Percentiles rank a stretch among this genome's conserved stretches.
These are phyloP conservation scores for Oreohelix idahoensis DNA, from an alignment of 1,140 invertebrate genomes.

Conservation along the genomic window DNA sequence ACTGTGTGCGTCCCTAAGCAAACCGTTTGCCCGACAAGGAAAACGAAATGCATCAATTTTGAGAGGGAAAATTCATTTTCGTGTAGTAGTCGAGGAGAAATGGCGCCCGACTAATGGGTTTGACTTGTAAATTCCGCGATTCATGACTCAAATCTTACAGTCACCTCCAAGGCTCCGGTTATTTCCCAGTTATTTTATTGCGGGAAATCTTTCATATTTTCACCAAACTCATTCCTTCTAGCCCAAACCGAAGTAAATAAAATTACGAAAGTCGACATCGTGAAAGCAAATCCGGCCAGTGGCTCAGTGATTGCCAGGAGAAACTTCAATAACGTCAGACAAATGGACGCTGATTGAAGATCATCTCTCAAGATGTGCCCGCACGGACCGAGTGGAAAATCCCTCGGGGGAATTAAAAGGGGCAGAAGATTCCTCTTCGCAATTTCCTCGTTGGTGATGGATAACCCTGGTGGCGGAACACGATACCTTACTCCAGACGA, in stretches of 20 bases:
- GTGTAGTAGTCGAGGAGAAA: not conserved
- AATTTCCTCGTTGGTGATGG: constrained; percentile 11
- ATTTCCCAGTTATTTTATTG: constrained; percentile 7
- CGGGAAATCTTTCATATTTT: constrained; percentile 8
- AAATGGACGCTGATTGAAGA: constrained; percentile 30
- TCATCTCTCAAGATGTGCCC: constrained; percentile 26
- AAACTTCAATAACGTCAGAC: constrained; percentile 25
- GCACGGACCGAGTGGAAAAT: not conserved
- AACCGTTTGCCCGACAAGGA: not conserved
- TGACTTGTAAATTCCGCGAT: not conserved
- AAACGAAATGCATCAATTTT: constrained; percentile 4
- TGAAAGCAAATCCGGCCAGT: not conserved
- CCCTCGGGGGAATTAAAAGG: constrained; percentile 11
- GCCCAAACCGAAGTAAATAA: constrained; percentile 11
- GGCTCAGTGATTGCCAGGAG: constrained; percentile 11
- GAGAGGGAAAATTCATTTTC: constrained; percentile 16
- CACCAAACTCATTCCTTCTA: not conserved
- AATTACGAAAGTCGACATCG: not conserved
- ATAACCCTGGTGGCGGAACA: constrained; percentile 3
- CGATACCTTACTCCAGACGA: constrained; percentile 5
- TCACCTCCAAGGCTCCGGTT: not conserved
- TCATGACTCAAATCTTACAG: not conserved
- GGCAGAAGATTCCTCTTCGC: not conserved
- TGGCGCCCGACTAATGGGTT: constrained; percentile 15
- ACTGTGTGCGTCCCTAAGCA: not conserved